A percentile compares a stretch with the other conserved stretches of the same genome.
Evolutionary conservation across 2,113 vertebrate species (phyloP).

Genomic region (Tachysurus vachellii): DNA sequence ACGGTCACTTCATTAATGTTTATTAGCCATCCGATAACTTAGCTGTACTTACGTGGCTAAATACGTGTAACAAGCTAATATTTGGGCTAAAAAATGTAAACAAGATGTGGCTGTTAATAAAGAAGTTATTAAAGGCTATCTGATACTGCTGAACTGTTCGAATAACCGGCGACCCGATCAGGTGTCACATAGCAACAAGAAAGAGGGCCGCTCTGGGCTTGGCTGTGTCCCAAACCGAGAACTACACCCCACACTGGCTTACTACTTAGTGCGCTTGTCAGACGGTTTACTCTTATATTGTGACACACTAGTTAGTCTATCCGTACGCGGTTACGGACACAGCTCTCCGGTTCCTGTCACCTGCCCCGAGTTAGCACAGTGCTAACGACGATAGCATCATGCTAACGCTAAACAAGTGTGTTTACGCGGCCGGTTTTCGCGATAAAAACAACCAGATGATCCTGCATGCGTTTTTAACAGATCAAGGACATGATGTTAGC

Average conservation of each 20-base stretch:
- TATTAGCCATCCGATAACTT: not conserved
- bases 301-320: not conserved
- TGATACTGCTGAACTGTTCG: not conserved
- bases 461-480: not conserved
- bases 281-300: no score
- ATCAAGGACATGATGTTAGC: not conserved
- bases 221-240: constrained; percentile 19
- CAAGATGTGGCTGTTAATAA: not conserved
- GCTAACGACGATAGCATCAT: not conserved
- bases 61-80: not conserved
- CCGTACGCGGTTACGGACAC: not conserved
- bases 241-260: not conserved
- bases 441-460: not conserved
- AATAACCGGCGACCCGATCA: constrained; percentile 35
- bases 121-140: not conserved
- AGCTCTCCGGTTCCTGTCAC: constrained; percentile 48
- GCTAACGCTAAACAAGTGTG: not conserved
- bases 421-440: not conserved
- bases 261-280: not conserved
- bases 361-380: not conserved
- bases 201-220: not conserved
- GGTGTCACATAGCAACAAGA: constrained; percentile 13
- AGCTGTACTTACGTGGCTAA: not conserved
- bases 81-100: not conserved
- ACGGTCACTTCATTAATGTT: not conserved